These are phyloP conservation scores for Camelus dromedarius DNA, from an alignment of 2,113 vertebrate genomes.

Conservation along the genomic window DNA sequence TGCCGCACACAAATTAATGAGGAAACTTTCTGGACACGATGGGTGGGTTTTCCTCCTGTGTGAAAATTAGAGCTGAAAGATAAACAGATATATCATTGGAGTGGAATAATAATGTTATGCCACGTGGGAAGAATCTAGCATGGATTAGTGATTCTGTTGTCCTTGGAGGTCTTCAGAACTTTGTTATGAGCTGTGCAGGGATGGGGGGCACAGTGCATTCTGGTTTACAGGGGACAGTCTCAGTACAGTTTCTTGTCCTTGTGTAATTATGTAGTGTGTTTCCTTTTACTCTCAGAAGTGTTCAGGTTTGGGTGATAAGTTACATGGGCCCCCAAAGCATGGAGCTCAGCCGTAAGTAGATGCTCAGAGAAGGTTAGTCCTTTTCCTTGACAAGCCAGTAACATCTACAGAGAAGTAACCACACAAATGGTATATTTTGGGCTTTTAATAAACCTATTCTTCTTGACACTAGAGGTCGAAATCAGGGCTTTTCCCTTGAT, in stretches of 20 bases:
- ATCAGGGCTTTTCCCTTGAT: background rate
- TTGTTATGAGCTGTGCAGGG: background rate
- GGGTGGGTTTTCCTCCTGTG: constrained; percentile 48
- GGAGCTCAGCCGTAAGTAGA: background rate
- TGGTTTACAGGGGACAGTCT: background rate
- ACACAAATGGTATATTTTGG: background rate
- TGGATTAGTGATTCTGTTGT: background rate
- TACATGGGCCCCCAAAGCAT: background rate
- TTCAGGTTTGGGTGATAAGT: background rate
- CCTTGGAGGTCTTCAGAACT: constrained; percentile 46
- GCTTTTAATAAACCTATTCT: background rate
- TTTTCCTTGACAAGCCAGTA: background rate
- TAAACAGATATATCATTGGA: constrained; percentile 57
- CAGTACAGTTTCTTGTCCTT: background rate
- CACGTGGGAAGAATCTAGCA: background rate
- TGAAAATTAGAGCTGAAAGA: constrained; percentile 67
- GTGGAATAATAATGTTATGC: constrained; percentile 60
- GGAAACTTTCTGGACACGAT: constrained; percentile 50
- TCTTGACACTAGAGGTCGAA: constrained; percentile 15
- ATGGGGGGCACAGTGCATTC: background rate
- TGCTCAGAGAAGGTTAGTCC: background rate
- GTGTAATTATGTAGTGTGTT: background rate
- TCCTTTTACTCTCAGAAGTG: background rate
- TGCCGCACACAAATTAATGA: constrained; percentile 1
- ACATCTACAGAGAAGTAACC: background rate